A percentile compares a stretch with the other conserved stretches of the same genome.
Evolutionary conservation across 2,113 vertebrate species (phyloP).

Genomic region (Salvator merianae): DNA sequence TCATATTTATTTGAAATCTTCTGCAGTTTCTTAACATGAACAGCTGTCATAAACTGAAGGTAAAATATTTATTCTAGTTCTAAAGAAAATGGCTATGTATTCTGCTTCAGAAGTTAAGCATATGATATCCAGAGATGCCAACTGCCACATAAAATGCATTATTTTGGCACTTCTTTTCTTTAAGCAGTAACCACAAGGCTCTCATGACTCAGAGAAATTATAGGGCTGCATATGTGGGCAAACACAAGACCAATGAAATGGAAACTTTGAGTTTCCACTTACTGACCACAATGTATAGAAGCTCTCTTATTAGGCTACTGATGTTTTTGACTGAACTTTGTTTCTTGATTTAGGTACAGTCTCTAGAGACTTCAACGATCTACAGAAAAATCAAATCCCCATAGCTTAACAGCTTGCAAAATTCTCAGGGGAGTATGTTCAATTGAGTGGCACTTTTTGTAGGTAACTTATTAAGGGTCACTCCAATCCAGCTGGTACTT

Average conservation of each 20-base stretch:
- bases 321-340: constrained; percentile 43
- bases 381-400: constrained; percentile 61
- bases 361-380: constrained; percentile 61
- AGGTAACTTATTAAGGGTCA: neutral
- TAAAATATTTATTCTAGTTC: constrained; percentile 16
- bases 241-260: constrained; percentile 18
- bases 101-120: constrained; percentile 29
- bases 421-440: neutral
- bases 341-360: constrained; percentile 54
- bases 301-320: constrained; percentile 19
- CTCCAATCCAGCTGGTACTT: neutral
- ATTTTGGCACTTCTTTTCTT: constrained; percentile 12
- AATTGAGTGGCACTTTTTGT: constrained; percentile 18
- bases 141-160: constrained; percentile 22
- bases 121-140: constrained; percentile 34
- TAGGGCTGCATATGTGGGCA: constrained; percentile 1
- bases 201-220: constrained; percentile 22
- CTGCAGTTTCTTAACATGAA: neutral
- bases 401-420: constrained; percentile 49
- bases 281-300: neutral
- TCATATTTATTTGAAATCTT: neutral
- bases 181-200: constrained; percentile 28
- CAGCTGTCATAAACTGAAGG: constrained; percentile 7
- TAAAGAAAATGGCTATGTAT: neutral
- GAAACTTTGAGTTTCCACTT: constrained; percentile 19